Base-by-base conservation (phyloP, 1,140 invertebrate species). In the Drosophila miranda region DNA sequence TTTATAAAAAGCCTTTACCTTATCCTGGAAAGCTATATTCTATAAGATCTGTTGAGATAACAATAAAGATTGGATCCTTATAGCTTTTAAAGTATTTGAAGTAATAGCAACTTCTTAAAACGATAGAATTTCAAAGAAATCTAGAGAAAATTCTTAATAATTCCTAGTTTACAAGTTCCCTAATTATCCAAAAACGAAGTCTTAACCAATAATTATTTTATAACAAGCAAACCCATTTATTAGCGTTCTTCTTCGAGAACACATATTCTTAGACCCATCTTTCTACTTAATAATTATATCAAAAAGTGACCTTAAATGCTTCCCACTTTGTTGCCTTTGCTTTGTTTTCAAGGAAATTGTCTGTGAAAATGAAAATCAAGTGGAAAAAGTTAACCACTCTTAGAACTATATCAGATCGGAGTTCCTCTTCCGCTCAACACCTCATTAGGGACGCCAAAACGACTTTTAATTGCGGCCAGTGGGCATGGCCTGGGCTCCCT, bases 401-500 rank as follows among this genome's bases (percentile, higher is more conserved):
- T 38, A 38, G 13, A 13, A 38, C 74, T 64, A 74, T 48, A 67
- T 43, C 48, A 49, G 63, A 52, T 48, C 41, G 63, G 66, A 62
- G 34, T 38, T 64, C 75, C 56, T 50, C 81, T 86, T 80, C 80
- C 77, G 81, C 62, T 84, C 77, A 75, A 56, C 80, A 84, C 80
- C 80, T 84, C 80, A 84, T 84, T 86, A 84, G 44, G 45, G 46
- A 56, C 58, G 34, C 51, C 45, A 81, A 86, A 86, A 82, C 61
- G 78, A 81, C 61, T 82, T 87, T 86, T 86, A 86, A 86, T 86
- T 87, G 81, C 67, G 44, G 58, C 58, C 74, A 84, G 59, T 84
- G 80, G 77, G 81, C 81, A 84, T 53, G 21, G 28, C 19, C 3
- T 26, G 23, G 23, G 3, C 4, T 26, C 19, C 19, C 19, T 21